Conservation (phyloP, 2,888 invertebrate genomes). For the Chloromyia formosa region DNA sequence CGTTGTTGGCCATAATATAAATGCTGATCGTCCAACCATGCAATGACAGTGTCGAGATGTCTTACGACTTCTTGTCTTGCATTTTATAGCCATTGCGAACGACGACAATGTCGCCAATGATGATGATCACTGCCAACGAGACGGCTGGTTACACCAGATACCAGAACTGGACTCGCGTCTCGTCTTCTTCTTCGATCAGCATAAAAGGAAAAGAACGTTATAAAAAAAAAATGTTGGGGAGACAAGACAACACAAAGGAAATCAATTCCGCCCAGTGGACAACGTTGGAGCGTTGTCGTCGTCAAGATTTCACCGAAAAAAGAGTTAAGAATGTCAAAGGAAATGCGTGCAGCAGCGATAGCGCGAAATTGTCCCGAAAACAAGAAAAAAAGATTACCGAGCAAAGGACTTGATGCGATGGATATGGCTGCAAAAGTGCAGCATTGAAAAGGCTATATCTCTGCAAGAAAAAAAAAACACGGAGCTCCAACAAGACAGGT, state of each 20-base stretch:
- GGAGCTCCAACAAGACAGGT: conserved; percentile 29
- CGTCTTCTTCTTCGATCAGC: no score
- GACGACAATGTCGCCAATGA: conserved; percentile 8
- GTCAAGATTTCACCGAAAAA: conserved; percentile 11
- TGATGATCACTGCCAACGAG: not conserved
- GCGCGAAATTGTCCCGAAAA: no score
- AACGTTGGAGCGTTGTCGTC: not conserved
- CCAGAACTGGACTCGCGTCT: no score
- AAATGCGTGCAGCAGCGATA: not conserved
- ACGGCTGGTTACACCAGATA: not conserved
- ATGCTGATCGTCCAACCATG: conserved; percentile 32
- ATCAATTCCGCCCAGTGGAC: no score
- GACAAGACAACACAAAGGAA: not conserved
- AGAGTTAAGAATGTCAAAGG: not conserved
- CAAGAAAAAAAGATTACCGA: no score
- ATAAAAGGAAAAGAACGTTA: not conserved
- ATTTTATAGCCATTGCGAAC: not conserved
- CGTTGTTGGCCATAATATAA: not conserved
- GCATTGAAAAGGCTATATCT: not conserved
- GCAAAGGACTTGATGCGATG: no score
- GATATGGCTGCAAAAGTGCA: not conserved
- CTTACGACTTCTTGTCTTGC: not conserved
- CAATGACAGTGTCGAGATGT: conserved; percentile 32
- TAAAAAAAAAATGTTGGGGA: not conserved
- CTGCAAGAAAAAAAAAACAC: conserved; percentile 16